phyloP scores from a whole-genome alignment of 2,888 invertebrate species.

The Sialis lutaria region DNA sequence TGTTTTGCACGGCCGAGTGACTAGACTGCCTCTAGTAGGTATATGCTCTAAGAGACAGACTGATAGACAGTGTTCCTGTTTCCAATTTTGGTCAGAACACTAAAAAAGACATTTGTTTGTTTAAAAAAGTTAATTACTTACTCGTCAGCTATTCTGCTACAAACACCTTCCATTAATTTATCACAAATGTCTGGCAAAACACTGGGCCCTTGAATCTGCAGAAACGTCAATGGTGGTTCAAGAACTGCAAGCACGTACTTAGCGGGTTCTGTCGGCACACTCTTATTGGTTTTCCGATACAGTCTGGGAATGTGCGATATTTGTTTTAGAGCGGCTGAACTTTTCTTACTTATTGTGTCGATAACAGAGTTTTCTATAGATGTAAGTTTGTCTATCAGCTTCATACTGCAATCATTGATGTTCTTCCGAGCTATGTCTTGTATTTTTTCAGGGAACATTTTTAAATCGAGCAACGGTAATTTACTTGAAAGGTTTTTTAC shows the following conservation, averaged over 20 bases:
- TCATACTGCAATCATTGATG: constrained; percentile 7
- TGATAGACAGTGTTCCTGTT: too few species aligned
- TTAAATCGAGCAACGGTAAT: constrained; percentile 15
- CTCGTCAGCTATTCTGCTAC: constrained; percentile 29
- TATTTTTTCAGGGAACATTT: constrained; percentile 1
- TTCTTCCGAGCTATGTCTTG: constrained; percentile 4
- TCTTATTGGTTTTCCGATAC: constrained; percentile 82
- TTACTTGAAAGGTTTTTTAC: constrained; percentile 19
- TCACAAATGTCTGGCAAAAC: constrained; percentile 22
- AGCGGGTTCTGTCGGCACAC: constrained; percentile 65
- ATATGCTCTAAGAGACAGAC: too few species aligned
- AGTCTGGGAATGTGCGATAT: constrained; percentile 87
- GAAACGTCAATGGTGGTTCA: constrained; percentile 39
- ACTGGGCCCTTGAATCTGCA: constrained; percentile 27
- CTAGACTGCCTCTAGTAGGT: too few species aligned
- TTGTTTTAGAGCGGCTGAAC: constrained; percentile 36
- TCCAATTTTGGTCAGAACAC: not conserved
- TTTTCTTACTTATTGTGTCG: constrained; percentile 19
- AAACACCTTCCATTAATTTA: constrained; percentile 25
- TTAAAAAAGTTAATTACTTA: constrained; percentile 18
- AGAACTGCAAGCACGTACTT: constrained; percentile 55
- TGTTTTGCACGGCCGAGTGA: too few species aligned
- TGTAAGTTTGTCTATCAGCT: constrained; percentile 12
- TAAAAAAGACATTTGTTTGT: not conserved
- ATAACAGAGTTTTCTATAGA: constrained; percentile 23